Conservation (phyloP, 2,113 vertebrate species). For the Cepphus grylle region DNA sequence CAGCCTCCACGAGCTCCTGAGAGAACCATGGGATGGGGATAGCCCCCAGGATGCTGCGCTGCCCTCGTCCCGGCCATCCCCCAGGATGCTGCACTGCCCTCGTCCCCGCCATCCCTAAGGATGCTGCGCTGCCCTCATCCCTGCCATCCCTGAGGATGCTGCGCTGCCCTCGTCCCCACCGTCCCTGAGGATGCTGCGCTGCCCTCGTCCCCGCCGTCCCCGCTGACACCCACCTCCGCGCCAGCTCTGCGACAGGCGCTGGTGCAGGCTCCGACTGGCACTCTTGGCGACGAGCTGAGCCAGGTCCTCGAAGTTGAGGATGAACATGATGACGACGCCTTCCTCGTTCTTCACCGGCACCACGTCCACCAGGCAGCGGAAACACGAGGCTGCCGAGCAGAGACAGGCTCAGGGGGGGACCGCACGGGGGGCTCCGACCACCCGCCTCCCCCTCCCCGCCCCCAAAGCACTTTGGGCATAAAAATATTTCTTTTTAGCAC, state of each 20-base stretch:
- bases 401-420: neutral
- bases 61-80: neutral
- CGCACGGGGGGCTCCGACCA: neutral
- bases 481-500: neutral
- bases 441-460: fast-evolving
- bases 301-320: conserved; percentile 94
- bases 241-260: conserved; percentile 82
- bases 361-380: conserved; percentile 92
- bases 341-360: conserved; percentile 96
- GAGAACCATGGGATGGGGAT: fast-evolving
- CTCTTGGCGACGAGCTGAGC: conserved; percentile 77
- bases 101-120: too few species aligned
- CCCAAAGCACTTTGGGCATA: neutral
- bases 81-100: neutral
- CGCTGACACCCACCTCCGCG: conserved; percentile 67
- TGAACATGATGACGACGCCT: conserved; percentile 94
- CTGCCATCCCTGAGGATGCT: neutral
- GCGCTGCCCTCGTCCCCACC: too few species aligned
- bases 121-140: too few species aligned
- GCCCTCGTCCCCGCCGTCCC: neutral
- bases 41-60: neutral
- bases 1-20: fast-evolving
- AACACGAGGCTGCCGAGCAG: conserved; percentile 82
- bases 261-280: conserved; percentile 79
- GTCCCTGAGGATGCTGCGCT: too few species aligned